A percentile compares a stretch with the other conserved stretches of the same genome.
These are phyloP conservation scores for Nymphalis io DNA, from an alignment of 1,140 invertebrate species.

Conservation along the genomic window DNA sequence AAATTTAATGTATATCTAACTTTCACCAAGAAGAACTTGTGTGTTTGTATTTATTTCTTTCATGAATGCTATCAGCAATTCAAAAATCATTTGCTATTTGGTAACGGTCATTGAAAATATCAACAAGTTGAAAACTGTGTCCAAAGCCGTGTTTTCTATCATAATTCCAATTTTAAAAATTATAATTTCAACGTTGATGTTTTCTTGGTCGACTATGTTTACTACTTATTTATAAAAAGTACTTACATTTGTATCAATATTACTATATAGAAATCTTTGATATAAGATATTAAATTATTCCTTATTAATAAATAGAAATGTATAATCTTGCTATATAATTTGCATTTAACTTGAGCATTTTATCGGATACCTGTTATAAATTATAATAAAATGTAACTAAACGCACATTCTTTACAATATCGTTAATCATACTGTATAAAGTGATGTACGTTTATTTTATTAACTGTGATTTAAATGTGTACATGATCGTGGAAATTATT, in stretches of 20 bases:
- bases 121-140: no score
- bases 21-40: no score
- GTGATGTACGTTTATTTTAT: neutral
- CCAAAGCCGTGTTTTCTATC: no score
- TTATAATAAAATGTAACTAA: constrained; percentile 1
- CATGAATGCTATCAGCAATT: no score
- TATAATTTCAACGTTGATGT: neutral
- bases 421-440: neutral
- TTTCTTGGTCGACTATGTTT: neutral
- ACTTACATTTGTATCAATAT: constrained; percentile 11
- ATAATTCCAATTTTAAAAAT: no score
- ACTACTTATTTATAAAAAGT: neutral
- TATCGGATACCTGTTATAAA: neutral
- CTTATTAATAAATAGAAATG: neutral
- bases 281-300: neutral
- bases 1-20: no score
- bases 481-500: constrained; percentile 5
- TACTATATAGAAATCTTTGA: neutral
- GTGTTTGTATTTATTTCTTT: no score
- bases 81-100: no score
- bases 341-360: constrained; percentile 16
- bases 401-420: constrained; percentile 6
- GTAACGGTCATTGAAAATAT: no score
- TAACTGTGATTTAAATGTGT: constrained; percentile 13
- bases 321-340: constrained; percentile 6